Evolutionary conservation across 1,140 invertebrate species (phyloP).

Genomic region (Holcopasites calliopsidis): DNA sequence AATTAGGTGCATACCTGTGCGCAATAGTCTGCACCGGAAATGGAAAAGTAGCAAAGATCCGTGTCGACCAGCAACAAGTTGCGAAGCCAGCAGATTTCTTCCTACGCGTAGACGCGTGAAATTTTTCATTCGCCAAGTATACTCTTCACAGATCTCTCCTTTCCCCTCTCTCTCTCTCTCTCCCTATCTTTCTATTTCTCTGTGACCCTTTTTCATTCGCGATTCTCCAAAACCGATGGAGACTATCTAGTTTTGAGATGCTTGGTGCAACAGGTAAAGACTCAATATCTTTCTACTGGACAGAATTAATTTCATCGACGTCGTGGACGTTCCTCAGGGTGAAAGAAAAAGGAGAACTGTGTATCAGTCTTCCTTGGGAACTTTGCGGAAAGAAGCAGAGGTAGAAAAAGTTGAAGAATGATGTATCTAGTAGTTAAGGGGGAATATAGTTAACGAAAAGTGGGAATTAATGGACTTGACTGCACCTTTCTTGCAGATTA

Average conservation of each 20-base stretch:
- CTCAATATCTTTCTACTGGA: constrained; percentile 66
- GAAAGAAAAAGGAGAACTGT: no score
- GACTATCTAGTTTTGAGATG: constrained; percentile 49
- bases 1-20: constrained; percentile 20
- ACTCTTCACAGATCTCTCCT: constrained; percentile 21
- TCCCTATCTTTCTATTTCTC: neutral
- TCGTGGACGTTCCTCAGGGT: constrained; percentile 43
- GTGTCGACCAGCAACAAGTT: constrained; percentile 61
- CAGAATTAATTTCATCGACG: constrained; percentile 58
- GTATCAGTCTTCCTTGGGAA: no score
- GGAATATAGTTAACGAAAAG: no score
- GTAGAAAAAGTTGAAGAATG: no score
- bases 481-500: no score
- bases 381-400: no score
- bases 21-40: neutral
- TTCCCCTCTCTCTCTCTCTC: neutral
- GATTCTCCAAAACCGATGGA: constrained; percentile 60
- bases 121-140: constrained; percentile 63
- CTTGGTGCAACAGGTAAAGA: constrained; percentile 70
- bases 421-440: no score
- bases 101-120: constrained; percentile 58
- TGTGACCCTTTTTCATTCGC: no score
- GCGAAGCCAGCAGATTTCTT: constrained; percentile 31
- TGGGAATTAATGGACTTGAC: neutral
- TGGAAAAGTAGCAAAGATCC: constrained; percentile 24